Conservation (phyloP, 2,888 invertebrate species). For the Rhagophthalmus giganteus region DNA sequence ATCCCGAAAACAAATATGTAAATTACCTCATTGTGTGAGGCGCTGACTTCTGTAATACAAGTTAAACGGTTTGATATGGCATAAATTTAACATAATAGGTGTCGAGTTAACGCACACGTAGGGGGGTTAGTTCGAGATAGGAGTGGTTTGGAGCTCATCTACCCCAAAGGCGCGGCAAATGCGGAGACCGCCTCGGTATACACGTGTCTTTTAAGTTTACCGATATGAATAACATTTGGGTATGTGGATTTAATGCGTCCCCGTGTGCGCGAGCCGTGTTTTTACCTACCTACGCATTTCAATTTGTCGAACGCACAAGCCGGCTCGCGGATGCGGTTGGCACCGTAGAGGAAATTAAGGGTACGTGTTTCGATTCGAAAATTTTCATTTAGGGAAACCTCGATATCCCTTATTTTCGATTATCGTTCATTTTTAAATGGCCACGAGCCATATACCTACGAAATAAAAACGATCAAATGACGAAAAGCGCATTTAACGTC, state of each 20-base stretch:
- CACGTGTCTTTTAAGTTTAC: constrained; percentile 26
- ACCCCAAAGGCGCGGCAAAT: constrained; percentile 33
- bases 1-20: constrained; percentile 36
- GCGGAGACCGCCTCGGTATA: constrained; percentile 23
- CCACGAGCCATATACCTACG: too few relatives aligned
- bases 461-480: too few relatives aligned
- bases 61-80: constrained; percentile 44
- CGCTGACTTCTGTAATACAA: constrained; percentile 40
- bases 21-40: constrained; percentile 38
- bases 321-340: too few relatives aligned
- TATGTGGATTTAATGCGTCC: background rate
- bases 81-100: constrained; percentile 44
- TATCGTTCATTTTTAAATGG: too few relatives aligned
- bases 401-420: too few relatives aligned
- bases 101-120: constrained; percentile 34
- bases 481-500: too few relatives aligned
- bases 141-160: constrained; percentile 38
- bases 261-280: too few relatives aligned
- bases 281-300: too few relatives aligned
- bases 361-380: too few relatives aligned
- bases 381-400: too few relatives aligned
- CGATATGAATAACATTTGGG: constrained; percentile 18
- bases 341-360: too few relatives aligned
- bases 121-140: constrained; percentile 31
- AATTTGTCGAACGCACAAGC: too few relatives aligned